phyloP scores from a whole-genome alignment of 2,888 invertebrate genomes.

The Agriopis marginaria region DNA sequence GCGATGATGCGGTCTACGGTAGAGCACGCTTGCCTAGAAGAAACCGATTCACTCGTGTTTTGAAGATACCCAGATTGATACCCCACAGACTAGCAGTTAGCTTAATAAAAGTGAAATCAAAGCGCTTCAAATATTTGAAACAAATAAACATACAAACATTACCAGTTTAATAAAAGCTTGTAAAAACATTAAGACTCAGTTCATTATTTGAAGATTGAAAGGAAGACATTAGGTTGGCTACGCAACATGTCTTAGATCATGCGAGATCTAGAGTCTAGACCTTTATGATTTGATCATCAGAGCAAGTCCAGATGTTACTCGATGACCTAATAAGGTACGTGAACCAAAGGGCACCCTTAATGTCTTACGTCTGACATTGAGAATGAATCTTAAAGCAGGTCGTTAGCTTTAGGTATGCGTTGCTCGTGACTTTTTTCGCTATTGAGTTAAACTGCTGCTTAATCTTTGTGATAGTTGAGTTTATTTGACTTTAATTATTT shows the following conservation, averaged over 20 bases:
- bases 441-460: conserved; percentile 5
- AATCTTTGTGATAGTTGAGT: conserved; percentile 16
- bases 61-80: too few species aligned
- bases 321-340: conserved; percentile 16
- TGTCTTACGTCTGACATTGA: conserved; percentile 37
- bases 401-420: conserved; percentile 26
- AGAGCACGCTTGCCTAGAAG: too few species aligned
- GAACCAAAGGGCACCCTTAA: conserved; percentile 27
- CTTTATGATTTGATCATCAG: conserved; percentile 30
- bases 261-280: conserved; percentile 43
- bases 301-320: conserved; percentile 24
- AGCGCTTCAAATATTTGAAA: too few species aligned
- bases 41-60: too few species aligned
- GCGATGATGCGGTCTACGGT: too few species aligned
- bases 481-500: conserved; percentile 7
- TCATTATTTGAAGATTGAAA: not conserved
- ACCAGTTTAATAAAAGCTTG: too few species aligned
- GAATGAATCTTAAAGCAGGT: conserved; percentile 29
- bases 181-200: not conserved
- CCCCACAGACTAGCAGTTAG: too few species aligned
- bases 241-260: conserved; percentile 1
- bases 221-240: not conserved
- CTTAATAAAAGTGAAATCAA: too few species aligned
- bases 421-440: conserved; percentile 19
- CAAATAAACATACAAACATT: too few species aligned